A percentile compares a stretch with the other conserved stretches of the same genome.
Conservation (phyloP, 2,888 invertebrate genomes). For the Sinelater perroti region DNA sequence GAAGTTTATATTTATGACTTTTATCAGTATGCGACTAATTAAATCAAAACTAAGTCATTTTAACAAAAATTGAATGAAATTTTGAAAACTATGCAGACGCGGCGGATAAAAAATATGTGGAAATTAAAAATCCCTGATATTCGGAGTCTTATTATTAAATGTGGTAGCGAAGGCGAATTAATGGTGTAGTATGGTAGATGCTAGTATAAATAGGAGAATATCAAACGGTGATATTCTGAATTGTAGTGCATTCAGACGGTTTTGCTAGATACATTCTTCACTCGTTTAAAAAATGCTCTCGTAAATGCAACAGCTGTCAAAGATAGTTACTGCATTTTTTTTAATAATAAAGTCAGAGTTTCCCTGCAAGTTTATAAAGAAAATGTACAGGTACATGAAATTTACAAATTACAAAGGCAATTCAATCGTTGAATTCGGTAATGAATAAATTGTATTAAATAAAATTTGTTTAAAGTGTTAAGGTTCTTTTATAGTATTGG, state of each 20-base stretch:
- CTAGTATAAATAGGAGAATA: constrained; percentile 39
- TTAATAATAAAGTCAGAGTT: constrained; percentile 29
- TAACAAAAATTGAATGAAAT: constrained; percentile 41
- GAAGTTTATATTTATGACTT: too few species aligned
- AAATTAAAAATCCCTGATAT: constrained; percentile 42
- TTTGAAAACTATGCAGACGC: constrained; percentile 41
- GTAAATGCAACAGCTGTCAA: constrained; percentile 21
- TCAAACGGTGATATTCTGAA: constrained; percentile 41
- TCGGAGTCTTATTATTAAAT: constrained; percentile 38
- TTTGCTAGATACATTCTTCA: too few species aligned
- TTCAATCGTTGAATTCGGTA: neutral
- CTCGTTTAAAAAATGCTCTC: constrained; percentile 25
- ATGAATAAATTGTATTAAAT: constrained; percentile 1
- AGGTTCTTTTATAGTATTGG: too few species aligned
- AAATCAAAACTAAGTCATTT: neutral
- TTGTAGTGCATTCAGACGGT: constrained; percentile 32
- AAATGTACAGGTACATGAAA: too few species aligned
- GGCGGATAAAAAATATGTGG: constrained; percentile 40
- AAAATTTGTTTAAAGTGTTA: neutral
- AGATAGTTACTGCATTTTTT: constrained; percentile 30
- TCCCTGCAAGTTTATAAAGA: constrained; percentile 33
- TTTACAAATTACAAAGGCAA: neutral
- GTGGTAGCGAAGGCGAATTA: constrained; percentile 40
- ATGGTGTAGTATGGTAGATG: constrained; percentile 37
- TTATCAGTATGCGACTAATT: neutral